Base-by-base conservation (phyloP, 1,140 invertebrate genomes). In the Tetramorium parvispinum region DNA sequence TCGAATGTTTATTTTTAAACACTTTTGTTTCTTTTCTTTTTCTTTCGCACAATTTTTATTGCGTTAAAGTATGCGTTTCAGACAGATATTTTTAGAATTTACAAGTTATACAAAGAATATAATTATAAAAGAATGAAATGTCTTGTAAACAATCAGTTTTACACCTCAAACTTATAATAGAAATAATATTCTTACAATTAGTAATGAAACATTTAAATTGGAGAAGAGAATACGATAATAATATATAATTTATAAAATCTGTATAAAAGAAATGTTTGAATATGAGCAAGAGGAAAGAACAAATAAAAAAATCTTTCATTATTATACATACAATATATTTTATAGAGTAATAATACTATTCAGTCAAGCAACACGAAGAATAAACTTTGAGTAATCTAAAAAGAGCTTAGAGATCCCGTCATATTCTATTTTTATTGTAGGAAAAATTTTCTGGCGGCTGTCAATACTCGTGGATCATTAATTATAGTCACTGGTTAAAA, bases 361-460 rank as follows among this genome's bases (percentile, higher is more conserved):
- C 24, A 57, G 27, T 55, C 21, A 71, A 46, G 3, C 11, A 57
- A 43, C 11, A 7, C 21, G 21, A 71, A 71, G 16, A 46, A 71
- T 1, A 46, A 24, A 27, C 65, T 82, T 55, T 71, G 37, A 70
- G 24, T 24, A 21, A 68, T 57, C 37, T 59, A 82, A 82, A 73
- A 82, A 73, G 32, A 82, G 21, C 66, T 43, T 59, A 16, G 8
- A 13, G 21, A 13, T 16, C 24, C 18, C 79, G 40, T 73, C 79
- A 82, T 59, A 32, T 73, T 32, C 66, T 82, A 82, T 82, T 82
- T 73, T 82, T 73, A 49, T 49, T 59, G 27, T 32, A 37, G 13
- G n/a, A 82, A 82, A 82, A 73, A 21, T 0, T 53, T 68, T 21
- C 37, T 21, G 40, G 40, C 68, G 1, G 55, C 27, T n/a, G 37